phyloP scores from a whole-genome alignment of 1,140 invertebrate genomes.

The Sinella curviseta region DNA sequence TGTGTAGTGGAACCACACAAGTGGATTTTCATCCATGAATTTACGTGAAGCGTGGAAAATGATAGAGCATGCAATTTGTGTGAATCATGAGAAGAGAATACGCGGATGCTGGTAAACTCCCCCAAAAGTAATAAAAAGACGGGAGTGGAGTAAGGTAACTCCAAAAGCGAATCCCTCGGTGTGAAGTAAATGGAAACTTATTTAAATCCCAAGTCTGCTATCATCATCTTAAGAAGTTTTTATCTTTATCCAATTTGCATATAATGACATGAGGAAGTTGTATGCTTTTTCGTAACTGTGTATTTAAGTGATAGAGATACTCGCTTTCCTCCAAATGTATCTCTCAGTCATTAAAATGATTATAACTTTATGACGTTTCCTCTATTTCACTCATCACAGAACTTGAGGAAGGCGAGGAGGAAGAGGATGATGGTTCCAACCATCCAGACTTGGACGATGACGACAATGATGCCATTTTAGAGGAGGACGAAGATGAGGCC shows the following conservation, averaged over 20 bases:
- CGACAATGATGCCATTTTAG: slow-evolving; percentile 30
- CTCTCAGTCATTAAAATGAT: no score
- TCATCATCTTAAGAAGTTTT: background rate
- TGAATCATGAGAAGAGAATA: no score
- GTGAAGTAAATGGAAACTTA: background rate
- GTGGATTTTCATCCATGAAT: no score
- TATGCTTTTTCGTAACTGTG: no score
- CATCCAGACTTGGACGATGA: background rate
- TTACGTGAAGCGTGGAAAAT: no score
- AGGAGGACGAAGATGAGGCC: slow-evolving; percentile 33
- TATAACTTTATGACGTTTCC: background rate
- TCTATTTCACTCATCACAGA: background rate
- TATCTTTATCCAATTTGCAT: background rate
- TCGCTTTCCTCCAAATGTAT: background rate
- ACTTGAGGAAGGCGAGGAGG: background rate
- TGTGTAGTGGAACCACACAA: no score
- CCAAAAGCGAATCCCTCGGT: no score
- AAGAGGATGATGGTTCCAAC: slow-evolving; percentile 15
- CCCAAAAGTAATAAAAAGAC: no score
- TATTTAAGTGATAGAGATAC: background rate
- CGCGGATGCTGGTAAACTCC: no score
- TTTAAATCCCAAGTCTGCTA: background rate
- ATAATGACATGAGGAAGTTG: background rate
- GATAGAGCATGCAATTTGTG: no score
- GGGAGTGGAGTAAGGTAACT: no score